Conservation (phyloP, 2,113 vertebrate species). For the Petrocephalus microphthalmus region DNA sequence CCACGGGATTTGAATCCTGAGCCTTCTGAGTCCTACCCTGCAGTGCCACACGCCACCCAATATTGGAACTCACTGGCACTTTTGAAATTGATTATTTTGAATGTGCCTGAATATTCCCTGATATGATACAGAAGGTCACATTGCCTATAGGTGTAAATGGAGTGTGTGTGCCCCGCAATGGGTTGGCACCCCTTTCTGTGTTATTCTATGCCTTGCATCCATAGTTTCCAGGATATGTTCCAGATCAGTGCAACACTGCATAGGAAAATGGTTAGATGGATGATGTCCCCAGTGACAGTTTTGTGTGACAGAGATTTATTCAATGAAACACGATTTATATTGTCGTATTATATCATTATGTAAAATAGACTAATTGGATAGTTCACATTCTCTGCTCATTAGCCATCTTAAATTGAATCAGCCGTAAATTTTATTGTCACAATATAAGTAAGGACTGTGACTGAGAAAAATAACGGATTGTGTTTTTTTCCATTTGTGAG, state of each 20-base stretch:
- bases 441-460: background rate
- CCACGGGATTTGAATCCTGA: background rate
- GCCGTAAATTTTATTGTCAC: background rate
- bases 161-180: background rate
- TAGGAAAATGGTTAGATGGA: background rate
- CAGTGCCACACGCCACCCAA: background rate
- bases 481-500: background rate
- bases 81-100: background rate
- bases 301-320: background rate
- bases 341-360: background rate
- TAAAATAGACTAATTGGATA: background rate
- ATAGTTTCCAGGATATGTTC: background rate
- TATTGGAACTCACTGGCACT: background rate
- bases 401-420: background rate
- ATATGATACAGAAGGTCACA: background rate
- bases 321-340: background rate
- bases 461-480: background rate
- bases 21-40: background rate
- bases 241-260: background rate
- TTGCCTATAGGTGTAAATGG: background rate
- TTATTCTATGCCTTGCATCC: background rate
- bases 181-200: background rate
- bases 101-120: background rate
- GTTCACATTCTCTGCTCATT: background rate
- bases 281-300: background rate